These are phyloP conservation scores for Buathra laborator DNA, from an alignment of 2,888 invertebrate species.

Conservation along the genomic window DNA sequence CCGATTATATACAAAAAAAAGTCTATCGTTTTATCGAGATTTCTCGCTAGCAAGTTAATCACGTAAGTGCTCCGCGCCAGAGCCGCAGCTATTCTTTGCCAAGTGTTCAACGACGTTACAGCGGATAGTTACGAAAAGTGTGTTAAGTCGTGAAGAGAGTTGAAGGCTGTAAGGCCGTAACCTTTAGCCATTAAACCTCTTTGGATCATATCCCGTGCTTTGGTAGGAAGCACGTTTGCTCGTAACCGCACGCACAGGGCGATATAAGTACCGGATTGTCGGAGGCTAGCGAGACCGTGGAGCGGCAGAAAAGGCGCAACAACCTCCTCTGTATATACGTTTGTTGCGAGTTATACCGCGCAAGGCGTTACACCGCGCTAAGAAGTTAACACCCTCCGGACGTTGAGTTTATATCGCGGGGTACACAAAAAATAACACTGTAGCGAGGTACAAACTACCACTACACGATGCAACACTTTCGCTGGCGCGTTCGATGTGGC, in stretches of 20 bases:
- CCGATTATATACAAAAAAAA: slow-evolving; percentile 25
- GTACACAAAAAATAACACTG: slow-evolving; percentile 4
- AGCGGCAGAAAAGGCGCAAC: slow-evolving; percentile 22
- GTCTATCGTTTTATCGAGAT: slow-evolving; percentile 69
- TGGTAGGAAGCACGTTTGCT: slow-evolving; percentile 67
- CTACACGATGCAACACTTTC: neutral
- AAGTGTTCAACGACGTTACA: neutral
- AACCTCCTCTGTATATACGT: slow-evolving; percentile 5
- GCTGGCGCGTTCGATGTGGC: neutral
- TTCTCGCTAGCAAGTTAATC: neutral
- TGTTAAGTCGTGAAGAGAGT: slow-evolving; percentile 46
- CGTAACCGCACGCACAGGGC: slow-evolving; percentile 61
- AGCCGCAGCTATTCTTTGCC: slow-evolving; percentile 1
- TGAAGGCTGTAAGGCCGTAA: slow-evolving; percentile 62
- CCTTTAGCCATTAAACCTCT: slow-evolving; percentile 72
- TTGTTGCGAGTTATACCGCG: slow-evolving; percentile 15
- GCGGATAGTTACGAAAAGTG: slow-evolving; percentile 43
- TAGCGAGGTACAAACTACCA: neutral
- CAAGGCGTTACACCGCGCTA: slow-evolving; percentile 22
- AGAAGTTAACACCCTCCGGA: slow-evolving; percentile 29
- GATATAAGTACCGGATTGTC: slow-evolving; percentile 58
- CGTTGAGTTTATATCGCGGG: slow-evolving; percentile 14
- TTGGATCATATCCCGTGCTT: slow-evolving; percentile 75
- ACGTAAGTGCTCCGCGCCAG: neutral
- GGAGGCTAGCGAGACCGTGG: slow-evolving; percentile 16